phyloP scores from a whole-genome alignment of 2,888 invertebrate genomes.

The Salticus scenicus region DNA sequence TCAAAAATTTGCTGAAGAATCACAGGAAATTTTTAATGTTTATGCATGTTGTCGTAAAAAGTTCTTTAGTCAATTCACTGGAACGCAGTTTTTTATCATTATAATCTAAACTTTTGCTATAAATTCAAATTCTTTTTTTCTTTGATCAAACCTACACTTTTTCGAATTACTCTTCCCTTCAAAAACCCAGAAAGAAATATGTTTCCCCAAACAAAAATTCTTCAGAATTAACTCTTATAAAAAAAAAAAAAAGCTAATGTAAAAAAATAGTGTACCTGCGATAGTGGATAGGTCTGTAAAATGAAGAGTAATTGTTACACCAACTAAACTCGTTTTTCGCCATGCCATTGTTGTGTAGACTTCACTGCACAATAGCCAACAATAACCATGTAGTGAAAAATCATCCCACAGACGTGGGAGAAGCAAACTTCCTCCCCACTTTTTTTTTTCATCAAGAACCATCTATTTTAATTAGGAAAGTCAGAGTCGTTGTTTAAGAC shows the following conservation, averaged over 20 bases:
- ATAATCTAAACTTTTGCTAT: no score
- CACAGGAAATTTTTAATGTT: no score
- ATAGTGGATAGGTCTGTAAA: not conserved
- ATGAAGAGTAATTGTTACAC: constrained; percentile 52
- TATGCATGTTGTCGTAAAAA: no score
- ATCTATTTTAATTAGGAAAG: constrained; percentile 60
- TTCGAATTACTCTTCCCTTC: no score
- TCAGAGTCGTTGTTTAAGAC: not conserved
- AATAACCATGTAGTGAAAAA: constrained; percentile 61
- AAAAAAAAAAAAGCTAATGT: not conserved
- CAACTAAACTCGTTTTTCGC: constrained; percentile 23
- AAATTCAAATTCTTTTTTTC: no score
- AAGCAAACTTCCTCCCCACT: not conserved
- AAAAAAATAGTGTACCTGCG: not conserved
- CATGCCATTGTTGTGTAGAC: constrained; percentile 25
- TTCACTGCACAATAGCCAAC: constrained; percentile 52
- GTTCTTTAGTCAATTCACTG: no score
- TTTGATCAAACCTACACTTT: no score
- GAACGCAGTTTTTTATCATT: no score
- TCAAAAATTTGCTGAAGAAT: no score
- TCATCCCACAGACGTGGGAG: constrained; percentile 17
- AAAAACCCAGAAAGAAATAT: no score
- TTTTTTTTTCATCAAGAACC: constrained; percentile 35
- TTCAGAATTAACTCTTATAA: not conserved
- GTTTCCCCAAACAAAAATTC: not conserved